These are phyloP conservation scores for Chaetura pelagica DNA, from an alignment of 2,113 vertebrate genomes.

Conservation along the genomic window DNA sequence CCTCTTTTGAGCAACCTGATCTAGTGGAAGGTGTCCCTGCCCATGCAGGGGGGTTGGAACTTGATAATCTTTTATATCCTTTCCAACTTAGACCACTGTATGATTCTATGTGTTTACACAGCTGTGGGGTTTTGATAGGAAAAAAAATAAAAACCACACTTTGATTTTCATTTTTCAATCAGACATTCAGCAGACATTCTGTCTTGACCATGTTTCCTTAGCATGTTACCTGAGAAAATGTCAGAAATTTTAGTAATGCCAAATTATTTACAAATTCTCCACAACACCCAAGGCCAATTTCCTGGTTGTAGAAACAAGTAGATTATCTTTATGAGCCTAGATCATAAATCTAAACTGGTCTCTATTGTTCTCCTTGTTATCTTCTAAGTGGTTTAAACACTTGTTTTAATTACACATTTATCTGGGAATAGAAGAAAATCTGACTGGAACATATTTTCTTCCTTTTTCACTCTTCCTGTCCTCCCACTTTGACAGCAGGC, in stretches of 20 bases:
- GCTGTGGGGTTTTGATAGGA: neutral
- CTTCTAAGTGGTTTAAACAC: neutral
- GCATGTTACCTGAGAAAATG: neutral
- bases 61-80: too few species aligned
- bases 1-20: too few species aligned
- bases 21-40: too few species aligned
- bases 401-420: neutral
- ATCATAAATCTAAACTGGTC: neutral
- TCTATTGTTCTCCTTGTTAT: neutral
- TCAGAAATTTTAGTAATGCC: neutral
- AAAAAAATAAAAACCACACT: neutral
- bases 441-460: neutral
- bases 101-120: neutral
- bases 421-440: neutral
- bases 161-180: neutral
- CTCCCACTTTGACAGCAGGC: neutral
- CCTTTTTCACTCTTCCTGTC: neutral
- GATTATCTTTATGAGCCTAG: neutral
- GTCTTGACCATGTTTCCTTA: neutral
- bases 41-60: too few species aligned
- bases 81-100: too few species aligned
- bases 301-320: neutral
- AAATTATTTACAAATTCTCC: neutral
- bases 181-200: neutral
- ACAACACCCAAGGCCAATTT: neutral